Percentiles rank a stretch among this genome's conserved stretches.
phyloP scores from a whole-genome alignment of 2,113 vertebrate species.

The Uropsilus gracilis region DNA sequence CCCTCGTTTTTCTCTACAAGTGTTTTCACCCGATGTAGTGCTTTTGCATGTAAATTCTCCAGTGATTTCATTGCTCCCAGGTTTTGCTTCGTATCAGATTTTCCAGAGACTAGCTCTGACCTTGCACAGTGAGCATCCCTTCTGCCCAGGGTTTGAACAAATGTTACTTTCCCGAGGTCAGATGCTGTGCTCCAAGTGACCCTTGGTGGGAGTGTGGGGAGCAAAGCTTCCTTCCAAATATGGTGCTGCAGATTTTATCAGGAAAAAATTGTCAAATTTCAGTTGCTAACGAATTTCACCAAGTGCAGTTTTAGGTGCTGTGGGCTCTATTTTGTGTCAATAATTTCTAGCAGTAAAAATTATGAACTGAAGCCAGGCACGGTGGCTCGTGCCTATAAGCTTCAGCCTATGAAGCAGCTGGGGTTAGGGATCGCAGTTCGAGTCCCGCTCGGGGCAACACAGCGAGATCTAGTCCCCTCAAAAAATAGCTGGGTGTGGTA shows the following conservation, averaged over 20 bases:
- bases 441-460: too few relatives aligned
- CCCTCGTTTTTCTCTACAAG: background rate
- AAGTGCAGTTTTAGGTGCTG: background rate
- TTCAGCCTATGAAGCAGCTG: too few relatives aligned
- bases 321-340: slow-evolving; percentile 22
- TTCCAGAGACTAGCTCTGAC: background rate
- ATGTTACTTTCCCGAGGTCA: background rate
- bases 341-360: slow-evolving; percentile 22
- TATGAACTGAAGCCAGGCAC: too few relatives aligned
- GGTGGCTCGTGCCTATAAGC: too few relatives aligned
- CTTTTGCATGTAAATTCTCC: background rate
- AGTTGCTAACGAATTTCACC: background rate
- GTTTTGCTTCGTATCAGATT: background rate
- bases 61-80: background rate
- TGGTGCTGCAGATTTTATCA: too few relatives aligned
- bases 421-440: too few relatives aligned
- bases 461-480: too few relatives aligned
- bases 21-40: background rate
- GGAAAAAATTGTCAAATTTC: background rate
- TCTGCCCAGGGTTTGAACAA: background rate
- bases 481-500: too few relatives aligned
- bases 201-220: too few relatives aligned
- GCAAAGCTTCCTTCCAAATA: too few relatives aligned
- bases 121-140: background rate
- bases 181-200: background rate